phyloP scores from a whole-genome alignment of 2,888 invertebrate species.

The Stomorhina lunata region DNA sequence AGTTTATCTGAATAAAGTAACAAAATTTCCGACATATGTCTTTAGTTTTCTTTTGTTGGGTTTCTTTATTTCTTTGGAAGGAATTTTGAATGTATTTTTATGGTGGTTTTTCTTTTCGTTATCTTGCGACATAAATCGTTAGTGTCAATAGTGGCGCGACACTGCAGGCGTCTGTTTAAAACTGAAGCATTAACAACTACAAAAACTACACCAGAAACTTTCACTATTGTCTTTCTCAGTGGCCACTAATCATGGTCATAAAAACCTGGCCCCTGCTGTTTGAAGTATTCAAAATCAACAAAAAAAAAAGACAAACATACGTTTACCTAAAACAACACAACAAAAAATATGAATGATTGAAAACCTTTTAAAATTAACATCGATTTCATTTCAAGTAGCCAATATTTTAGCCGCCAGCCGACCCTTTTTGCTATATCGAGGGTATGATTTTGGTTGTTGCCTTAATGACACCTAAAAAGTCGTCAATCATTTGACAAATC shows the following conservation, averaged over 20 bases:
- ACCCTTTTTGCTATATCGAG: slow-evolving; percentile 30
- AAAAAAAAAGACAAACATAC: neutral
- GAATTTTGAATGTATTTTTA: slow-evolving; percentile 52
- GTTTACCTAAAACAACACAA: neutral
- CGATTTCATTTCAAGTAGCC: slow-evolving; percentile 45
- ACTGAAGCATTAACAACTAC: neutral
- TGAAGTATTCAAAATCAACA: neutral
- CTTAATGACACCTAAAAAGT: slow-evolving; percentile 75
- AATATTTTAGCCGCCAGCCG: slow-evolving; percentile 20
- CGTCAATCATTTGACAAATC: slow-evolving; percentile 74
- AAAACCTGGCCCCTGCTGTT: slow-evolving; percentile 39
- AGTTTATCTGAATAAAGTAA: slow-evolving; percentile 45
- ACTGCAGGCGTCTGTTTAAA: slow-evolving; percentile 49
- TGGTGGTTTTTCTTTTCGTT: slow-evolving; percentile 49
- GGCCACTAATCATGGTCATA: slow-evolving; percentile 50
- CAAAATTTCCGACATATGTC: slow-evolving; percentile 24
- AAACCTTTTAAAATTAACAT: slow-evolving; percentile 48
- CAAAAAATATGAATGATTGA: slow-evolving; percentile 47
- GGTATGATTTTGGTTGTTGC: slow-evolving; percentile 12
- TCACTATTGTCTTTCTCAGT: slow-evolving; percentile 46
- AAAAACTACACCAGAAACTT: slow-evolving; percentile 41
- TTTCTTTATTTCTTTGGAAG: slow-evolving; percentile 15
- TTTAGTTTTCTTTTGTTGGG: neutral
- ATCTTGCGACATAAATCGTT: slow-evolving; percentile 62
- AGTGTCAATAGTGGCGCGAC: slow-evolving; percentile 63